A percentile compares a stretch with the other conserved stretches of the same genome.
Evolutionary conservation across 1,140 invertebrate genomes (phyloP).

Genomic region (Zaprionus ghesquierei): DNA sequence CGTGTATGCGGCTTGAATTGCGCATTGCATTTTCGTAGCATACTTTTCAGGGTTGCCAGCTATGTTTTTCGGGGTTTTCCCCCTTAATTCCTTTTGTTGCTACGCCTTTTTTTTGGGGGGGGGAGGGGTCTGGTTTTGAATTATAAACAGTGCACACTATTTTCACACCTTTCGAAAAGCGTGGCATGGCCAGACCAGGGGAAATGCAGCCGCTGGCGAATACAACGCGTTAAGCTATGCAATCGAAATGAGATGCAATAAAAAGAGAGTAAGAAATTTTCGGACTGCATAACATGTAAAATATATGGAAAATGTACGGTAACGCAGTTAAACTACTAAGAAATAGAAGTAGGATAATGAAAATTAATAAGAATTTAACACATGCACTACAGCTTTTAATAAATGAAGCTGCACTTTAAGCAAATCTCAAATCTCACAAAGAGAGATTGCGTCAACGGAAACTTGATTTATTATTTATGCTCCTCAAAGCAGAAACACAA

Average conservation of each 20-base stretch:
- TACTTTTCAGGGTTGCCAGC: slow-evolving; percentile 22
- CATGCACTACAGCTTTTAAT: background rate
- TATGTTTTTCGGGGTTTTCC: slow-evolving; percentile 16
- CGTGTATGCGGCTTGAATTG: slow-evolving; percentile 19
- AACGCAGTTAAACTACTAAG: no score
- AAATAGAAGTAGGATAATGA: no score
- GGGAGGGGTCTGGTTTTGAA: slow-evolving; percentile 57
- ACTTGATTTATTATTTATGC: background rate
- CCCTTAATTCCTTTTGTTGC: background rate
- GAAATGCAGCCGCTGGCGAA: slow-evolving; percentile 28
- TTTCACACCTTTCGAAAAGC: slow-evolving; percentile 60
- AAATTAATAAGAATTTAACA: no score
- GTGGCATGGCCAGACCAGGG: background rate
- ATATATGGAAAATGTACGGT: background rate
- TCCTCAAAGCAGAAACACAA: background rate
- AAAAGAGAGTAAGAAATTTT: background rate
- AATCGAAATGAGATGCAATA: slow-evolving; percentile 28
- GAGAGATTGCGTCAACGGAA: background rate
- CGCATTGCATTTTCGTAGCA: slow-evolving; percentile 62
- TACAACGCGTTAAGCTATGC: slow-evolving; percentile 49
- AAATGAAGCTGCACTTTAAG: background rate
- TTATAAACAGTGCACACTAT: slow-evolving; percentile 59
- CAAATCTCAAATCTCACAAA: background rate
- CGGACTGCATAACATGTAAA: background rate
- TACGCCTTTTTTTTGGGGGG: slow-evolving; percentile 33